phyloP scores from a whole-genome alignment of 2,113 vertebrate species.

The Spilogale gracilis region DNA sequence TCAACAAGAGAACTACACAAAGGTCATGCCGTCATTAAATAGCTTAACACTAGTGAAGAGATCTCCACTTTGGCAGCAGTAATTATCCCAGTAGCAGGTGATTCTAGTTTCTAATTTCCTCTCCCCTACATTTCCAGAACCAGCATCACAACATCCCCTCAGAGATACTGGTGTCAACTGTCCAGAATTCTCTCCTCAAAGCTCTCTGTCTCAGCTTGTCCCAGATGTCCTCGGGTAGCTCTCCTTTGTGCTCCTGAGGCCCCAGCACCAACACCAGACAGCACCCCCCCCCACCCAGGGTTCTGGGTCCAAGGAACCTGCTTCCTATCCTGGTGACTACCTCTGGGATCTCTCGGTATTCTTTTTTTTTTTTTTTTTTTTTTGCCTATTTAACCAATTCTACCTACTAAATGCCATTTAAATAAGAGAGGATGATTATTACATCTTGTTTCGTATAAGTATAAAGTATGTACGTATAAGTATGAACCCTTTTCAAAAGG shows the following conservation, averaged over 20 bases:
- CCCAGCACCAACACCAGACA: not conserved
- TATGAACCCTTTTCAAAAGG: not conserved
- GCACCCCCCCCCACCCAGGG: not conserved
- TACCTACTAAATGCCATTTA: not conserved
- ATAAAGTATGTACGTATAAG: not conserved
- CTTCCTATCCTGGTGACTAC: not conserved
- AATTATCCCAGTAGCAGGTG: not conserved
- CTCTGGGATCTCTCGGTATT: not conserved
- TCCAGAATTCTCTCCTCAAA: not conserved
- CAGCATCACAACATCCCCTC: accelerated
- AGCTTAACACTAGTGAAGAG: not conserved
- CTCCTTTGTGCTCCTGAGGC: not conserved
- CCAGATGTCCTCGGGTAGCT: not conserved
- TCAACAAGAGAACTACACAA: not conserved
- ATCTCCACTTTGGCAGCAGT: not conserved
- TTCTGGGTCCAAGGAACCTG: not conserved
- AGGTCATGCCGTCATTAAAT: not conserved
- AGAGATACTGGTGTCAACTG: not conserved
- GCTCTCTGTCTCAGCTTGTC: not conserved
- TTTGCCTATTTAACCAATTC: not conserved
- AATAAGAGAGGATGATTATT: not conserved
- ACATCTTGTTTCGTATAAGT: not conserved
- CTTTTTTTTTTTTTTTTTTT: not conserved
- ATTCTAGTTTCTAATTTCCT: not conserved
- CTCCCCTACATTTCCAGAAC: not conserved